phyloP scores from a whole-genome alignment of 1,140 invertebrate genomes.

The Dreissena rostriformis region DNA sequence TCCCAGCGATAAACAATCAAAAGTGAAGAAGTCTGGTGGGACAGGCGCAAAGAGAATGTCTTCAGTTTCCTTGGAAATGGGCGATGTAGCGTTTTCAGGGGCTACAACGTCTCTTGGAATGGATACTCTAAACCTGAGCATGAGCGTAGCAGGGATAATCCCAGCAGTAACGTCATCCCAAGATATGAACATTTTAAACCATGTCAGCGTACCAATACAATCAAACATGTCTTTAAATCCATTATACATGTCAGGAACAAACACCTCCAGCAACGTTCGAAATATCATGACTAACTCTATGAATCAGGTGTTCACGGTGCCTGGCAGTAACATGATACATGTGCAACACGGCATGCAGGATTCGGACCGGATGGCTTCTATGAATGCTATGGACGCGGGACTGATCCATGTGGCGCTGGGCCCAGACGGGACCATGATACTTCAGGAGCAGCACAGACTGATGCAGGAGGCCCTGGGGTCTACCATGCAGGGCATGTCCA shows the following conservation, averaged over 20 bases:
- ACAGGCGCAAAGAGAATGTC: background rate
- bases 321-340: background rate
- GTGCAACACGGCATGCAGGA: background rate
- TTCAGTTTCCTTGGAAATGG: background rate
- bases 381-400: constrained; percentile 3
- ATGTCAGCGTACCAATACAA: background rate
- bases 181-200: background rate
- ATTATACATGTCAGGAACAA: background rate
- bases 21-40: background rate
- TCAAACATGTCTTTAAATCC: background rate
- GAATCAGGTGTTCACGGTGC: background rate
- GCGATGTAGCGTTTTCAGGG: background rate
- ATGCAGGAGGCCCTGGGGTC: constrained; percentile 32
- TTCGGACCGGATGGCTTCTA: constrained; percentile 1
- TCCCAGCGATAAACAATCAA: background rate
- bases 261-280: background rate
- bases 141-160: constrained; percentile 51
- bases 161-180: background rate
- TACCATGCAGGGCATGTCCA: constrained; percentile 31
- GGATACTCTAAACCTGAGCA: constrained; percentile 48
- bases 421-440: background rate
- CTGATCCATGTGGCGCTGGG: background rate
- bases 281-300: constrained; percentile 14
- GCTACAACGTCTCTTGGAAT: background rate
- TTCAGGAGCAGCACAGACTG: constrained; percentile 35